Percentiles rank a stretch among this genome's conserved stretches.
phyloP scores from a whole-genome alignment of 2,113 vertebrate species.

The Isichthys henryi region DNA sequence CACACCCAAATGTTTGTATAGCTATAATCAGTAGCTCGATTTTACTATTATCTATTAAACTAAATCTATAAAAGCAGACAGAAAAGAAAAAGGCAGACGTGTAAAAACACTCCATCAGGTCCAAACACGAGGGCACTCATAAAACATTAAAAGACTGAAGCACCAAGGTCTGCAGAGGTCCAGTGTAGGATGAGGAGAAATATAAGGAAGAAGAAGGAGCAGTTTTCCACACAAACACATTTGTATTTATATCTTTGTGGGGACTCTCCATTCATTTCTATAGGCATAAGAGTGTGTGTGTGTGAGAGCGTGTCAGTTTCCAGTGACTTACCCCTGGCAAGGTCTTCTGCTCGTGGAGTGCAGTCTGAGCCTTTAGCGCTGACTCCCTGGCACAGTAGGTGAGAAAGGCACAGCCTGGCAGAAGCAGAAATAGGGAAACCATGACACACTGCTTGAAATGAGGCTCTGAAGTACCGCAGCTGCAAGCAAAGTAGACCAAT shows the following conservation, averaged over 20 bases:
- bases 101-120: background rate
- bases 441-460: background rate
- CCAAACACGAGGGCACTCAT: background rate
- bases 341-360: conserved; percentile 84
- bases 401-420: conserved; percentile 83
- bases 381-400: conserved; percentile 88
- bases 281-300: background rate
- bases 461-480: background rate
- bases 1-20: background rate
- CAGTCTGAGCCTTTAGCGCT: conserved; percentile 83
- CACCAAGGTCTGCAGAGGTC: background rate
- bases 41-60: background rate
- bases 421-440: conserved; percentile 41
- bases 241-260: background rate
- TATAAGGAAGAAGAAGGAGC: background rate
- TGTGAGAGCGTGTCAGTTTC: background rate
- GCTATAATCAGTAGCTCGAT: background rate
- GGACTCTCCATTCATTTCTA: too few relatives aligned
- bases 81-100: background rate
- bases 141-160: background rate
- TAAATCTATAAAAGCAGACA: background rate
- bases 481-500: background rate
- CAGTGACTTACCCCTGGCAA: conserved; percentile 76
- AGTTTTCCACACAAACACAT: background rate
- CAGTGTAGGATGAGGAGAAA: background rate